These are phyloP conservation scores for Limanda limanda DNA, from an alignment of 2,113 vertebrate genomes.

Conservation along the genomic window DNA sequence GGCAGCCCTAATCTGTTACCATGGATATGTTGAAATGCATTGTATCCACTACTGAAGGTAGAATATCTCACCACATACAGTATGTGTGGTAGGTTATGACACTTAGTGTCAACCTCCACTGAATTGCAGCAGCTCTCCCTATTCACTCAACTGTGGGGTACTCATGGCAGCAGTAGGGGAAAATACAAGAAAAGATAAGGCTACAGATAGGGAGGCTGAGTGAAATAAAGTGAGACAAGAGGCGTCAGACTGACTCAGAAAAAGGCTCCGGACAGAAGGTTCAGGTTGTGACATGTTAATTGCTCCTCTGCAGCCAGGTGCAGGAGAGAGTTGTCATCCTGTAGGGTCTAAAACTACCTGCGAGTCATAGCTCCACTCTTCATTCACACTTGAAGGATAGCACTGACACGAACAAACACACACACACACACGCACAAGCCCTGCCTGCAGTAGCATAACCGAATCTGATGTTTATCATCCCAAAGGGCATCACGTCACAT, in stretches of 20 bases:
- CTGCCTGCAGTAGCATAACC: constrained; percentile 36
- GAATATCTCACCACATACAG: not conserved
- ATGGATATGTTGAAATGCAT: not conserved
- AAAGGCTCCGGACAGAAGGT: constrained; percentile 40
- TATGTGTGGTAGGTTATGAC: constrained; percentile 41
- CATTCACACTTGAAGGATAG: constrained; percentile 50
- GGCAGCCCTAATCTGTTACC: not conserved
- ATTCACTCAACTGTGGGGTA: not conserved
- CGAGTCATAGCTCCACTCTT: constrained; percentile 48
- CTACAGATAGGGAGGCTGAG: constrained; percentile 7
- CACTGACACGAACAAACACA: constrained; percentile 37
- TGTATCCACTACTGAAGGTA: not conserved
- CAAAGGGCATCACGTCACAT: constrained; percentile 56
- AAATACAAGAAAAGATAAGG: not conserved
- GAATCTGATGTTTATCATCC: constrained; percentile 50
- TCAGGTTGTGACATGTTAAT: constrained; percentile 79
- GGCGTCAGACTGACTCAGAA: constrained; percentile 26
- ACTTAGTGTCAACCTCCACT: constrained; percentile 48
- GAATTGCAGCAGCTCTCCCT: not conserved
- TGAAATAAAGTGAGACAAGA: constrained; percentile 31
- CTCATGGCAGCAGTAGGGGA: not conserved
- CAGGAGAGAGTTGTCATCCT: constrained; percentile 58
- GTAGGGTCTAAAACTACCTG: constrained; percentile 38
- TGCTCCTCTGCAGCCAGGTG: constrained; percentile 64
- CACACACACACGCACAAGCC: not conserved